Evolutionary conservation across 2,888 invertebrate genomes (phyloP).

Genomic region (Dysmachus trigonus): DNA sequence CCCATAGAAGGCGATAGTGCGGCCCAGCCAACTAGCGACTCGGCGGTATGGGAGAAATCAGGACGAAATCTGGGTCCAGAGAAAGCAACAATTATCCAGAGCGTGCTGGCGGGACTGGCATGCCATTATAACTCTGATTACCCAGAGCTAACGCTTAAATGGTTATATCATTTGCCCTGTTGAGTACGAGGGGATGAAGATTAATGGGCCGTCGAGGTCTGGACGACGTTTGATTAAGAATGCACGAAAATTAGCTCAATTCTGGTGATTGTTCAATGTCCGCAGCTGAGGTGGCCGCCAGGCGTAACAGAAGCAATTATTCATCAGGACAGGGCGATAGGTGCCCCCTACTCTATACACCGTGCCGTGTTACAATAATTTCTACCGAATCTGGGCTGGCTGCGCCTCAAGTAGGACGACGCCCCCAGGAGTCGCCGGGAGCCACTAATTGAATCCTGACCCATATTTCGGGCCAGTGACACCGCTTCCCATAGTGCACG

Average conservation of each 20-base stretch:
- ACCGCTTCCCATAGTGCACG: background rate
- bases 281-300: background rate
- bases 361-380: background rate
- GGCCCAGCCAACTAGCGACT: background rate
- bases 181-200: slow-evolving; percentile 45
- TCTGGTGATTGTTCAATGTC: slow-evolving; percentile 2
- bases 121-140: slow-evolving; percentile 45
- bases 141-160: slow-evolving; percentile 37
- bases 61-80: background rate
- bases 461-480: background rate
- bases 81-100: slow-evolving; percentile 37
- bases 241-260: slow-evolving; percentile 35
- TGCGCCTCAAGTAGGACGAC: background rate
- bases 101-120: slow-evolving; percentile 24
- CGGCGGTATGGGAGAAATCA: background rate
- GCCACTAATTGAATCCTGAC: slow-evolving; percentile 35
- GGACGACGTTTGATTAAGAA: slow-evolving; percentile 41
- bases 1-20: background rate
- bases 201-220: slow-evolving; percentile 38
- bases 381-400: background rate
- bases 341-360: background rate
- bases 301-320: slow-evolving; percentile 33
- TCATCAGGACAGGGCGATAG: background rate
- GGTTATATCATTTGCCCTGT: slow-evolving; percentile 46
- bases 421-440: background rate